phyloP scores from a whole-genome alignment of 2,797 vertebrate species.

The Chrosomus eos region DNA sequence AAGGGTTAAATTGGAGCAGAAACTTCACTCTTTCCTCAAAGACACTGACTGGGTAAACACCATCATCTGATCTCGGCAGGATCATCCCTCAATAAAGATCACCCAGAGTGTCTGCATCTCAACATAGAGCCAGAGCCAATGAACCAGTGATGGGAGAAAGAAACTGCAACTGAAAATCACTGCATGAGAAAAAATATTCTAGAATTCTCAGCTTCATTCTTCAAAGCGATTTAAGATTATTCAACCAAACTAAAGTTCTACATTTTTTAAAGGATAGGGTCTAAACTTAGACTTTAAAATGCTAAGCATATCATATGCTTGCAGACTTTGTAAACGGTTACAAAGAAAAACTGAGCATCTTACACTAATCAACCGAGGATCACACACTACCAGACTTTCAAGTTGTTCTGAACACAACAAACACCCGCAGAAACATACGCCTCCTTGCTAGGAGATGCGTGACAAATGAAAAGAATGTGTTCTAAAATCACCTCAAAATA shows the following conservation, averaged over 20 bases:
- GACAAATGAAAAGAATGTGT: background rate
- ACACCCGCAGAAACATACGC: background rate
- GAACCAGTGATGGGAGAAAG: constrained; percentile 39
- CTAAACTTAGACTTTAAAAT: background rate
- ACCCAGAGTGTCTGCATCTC: constrained; percentile 42
- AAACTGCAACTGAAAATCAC: constrained; percentile 10
- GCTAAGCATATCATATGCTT: background rate
- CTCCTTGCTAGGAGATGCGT: background rate
- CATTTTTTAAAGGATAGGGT: background rate
- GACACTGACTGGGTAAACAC: constrained; percentile 35
- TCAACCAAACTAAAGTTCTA: background rate
- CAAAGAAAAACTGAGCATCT: background rate
- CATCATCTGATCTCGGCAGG: constrained; percentile 55
- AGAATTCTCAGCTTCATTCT: constrained; percentile 9
- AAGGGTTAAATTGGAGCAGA: constrained; percentile 27
- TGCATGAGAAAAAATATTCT: background rate
- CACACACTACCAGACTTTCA: background rate
- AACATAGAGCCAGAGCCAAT: constrained; percentile 25
- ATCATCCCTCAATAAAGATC: constrained; percentile 50
- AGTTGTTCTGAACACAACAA: background rate
- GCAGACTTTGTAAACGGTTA: background rate
- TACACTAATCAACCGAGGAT: background rate
- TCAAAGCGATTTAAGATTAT: constrained; percentile 13
- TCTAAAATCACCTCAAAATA: no score
- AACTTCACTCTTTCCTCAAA: constrained; percentile 28